phyloP scores from a whole-genome alignment of 2,113 vertebrate species.

The Stomatorhinus ivindoensis region DNA sequence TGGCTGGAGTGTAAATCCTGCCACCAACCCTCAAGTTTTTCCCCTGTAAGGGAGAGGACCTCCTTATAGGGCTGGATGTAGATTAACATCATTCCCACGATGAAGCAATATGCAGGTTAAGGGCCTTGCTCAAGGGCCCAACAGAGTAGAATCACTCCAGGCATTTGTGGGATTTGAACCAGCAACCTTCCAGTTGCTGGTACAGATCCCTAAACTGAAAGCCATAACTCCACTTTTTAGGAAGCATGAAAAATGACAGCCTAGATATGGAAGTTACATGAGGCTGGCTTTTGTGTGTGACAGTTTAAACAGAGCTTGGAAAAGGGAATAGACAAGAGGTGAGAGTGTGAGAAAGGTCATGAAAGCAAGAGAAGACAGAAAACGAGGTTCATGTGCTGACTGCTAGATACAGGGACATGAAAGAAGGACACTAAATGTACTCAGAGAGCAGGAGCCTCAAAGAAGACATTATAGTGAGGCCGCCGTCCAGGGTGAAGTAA shows the following conservation, averaged over 20 bases:
- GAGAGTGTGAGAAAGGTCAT: not conserved
- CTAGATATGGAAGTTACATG: not conserved
- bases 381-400: not conserved
- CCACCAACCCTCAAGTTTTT: too few relatives aligned
- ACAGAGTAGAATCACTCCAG: too few relatives aligned
- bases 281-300: not conserved
- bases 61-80: too few relatives aligned
- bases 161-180: too few relatives aligned
- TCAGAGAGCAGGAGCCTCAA: not conserved
- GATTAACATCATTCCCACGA: too few relatives aligned
- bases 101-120: too few relatives aligned
- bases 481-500: not conserved
- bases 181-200: too few relatives aligned
- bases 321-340: not conserved
- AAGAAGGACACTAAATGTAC: not conserved
- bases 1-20: too few relatives aligned
- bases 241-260: not conserved
- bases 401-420: not conserved
- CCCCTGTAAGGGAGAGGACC: too few relatives aligned
- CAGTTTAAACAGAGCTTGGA: not conserved
- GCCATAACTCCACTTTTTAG: too few relatives aligned
- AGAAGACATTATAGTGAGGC: not conserved
- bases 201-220: too few relatives aligned
- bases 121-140: too few relatives aligned
- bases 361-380: not conserved